A percentile compares a stretch with the other conserved stretches of the same genome.
Conservation (phyloP, 2,888 invertebrate species). For the Parnassius glacialis region DNA sequence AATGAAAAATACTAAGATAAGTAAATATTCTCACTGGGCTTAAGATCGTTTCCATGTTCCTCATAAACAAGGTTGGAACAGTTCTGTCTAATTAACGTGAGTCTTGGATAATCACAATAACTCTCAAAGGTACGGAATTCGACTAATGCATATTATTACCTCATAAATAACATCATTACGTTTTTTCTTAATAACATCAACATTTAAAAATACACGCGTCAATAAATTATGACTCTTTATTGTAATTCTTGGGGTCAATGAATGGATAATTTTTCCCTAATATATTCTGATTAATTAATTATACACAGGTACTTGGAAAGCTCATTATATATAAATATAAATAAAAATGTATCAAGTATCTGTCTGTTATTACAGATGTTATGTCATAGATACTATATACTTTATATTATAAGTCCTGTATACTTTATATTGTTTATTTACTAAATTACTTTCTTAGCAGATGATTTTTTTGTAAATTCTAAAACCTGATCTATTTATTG, state of each 20-base stretch:
- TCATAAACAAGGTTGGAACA: slow-evolving; percentile 21
- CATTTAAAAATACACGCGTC: slow-evolving; percentile 21
- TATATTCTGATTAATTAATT: too few species aligned
- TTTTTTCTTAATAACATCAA: slow-evolving; percentile 20
- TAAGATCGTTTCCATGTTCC: slow-evolving; percentile 25
- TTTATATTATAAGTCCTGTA: too few species aligned
- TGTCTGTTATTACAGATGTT: too few species aligned
- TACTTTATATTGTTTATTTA: too few species aligned
- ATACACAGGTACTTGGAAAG: too few species aligned
- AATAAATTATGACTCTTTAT: slow-evolving; percentile 27
- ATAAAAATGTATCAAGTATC: too few species aligned
- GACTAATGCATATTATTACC: slow-evolving; percentile 14
- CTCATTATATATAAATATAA: background rate
- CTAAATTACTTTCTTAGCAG: too few species aligned
- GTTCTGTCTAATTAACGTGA: slow-evolving; percentile 21
- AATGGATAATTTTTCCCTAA: slow-evolving; percentile 16
- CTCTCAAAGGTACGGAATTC: slow-evolving; percentile 13
- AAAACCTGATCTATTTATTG: too few species aligned
- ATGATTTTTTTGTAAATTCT: too few species aligned
- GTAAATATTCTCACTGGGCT: slow-evolving; percentile 1
- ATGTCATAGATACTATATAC: too few species aligned
- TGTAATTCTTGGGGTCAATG: slow-evolving; percentile 23
- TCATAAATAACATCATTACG: slow-evolving; percentile 27
- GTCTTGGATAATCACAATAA: slow-evolving; percentile 17
- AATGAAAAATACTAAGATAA: background rate